Conservation (phyloP, 2,797 vertebrate species). For the Alcedo atthis region DNA sequence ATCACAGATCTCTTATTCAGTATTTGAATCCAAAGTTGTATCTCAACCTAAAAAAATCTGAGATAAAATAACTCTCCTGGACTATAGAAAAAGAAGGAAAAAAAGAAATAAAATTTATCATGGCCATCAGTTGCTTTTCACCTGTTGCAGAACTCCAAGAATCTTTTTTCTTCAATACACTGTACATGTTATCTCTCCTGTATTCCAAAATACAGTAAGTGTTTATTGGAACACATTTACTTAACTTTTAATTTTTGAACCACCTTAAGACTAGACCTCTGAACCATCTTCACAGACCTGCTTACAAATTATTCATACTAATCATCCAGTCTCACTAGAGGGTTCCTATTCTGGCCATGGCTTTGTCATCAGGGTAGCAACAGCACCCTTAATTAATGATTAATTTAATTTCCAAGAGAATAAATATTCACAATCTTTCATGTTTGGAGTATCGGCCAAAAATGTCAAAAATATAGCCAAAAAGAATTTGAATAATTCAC, state of each 20-base stretch:
- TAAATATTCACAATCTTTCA: not conserved
- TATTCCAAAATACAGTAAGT: not conserved
- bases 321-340: not conserved
- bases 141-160: not conserved
- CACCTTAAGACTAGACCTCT: not conserved
- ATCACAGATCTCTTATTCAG: not conserved
- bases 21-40: not conserved
- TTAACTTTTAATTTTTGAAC: not conserved
- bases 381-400: not conserved
- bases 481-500: not conserved
- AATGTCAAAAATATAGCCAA: not conserved
- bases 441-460: not conserved
- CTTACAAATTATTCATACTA: not conserved
- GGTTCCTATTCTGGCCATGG: not conserved
- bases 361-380: not conserved
- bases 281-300: not conserved
- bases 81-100: not conserved
- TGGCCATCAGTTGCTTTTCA: not conserved
- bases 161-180: not conserved
- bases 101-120: not conserved
- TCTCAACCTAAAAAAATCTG: not conserved
- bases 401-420: not conserved
- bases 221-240: not conserved
- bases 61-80: not conserved
- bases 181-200: not conserved